Evolutionary conservation across 2,113 vertebrate species (phyloP), one percentile per base, ranked within the genome.

Genomic region (Alces alces): DNA sequence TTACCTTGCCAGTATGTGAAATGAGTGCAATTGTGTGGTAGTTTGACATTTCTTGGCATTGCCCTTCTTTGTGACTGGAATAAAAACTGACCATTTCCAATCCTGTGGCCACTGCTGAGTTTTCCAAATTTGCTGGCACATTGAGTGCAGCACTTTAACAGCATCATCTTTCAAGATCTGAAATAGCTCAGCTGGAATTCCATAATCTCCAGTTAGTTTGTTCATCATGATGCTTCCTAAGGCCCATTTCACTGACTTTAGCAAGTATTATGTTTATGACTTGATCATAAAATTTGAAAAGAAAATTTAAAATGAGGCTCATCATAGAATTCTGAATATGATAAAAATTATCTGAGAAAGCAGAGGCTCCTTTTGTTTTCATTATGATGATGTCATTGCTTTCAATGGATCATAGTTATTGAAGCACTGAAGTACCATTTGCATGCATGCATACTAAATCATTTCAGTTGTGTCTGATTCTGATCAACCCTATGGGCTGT

Each of bases 281-380:
- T 92, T 76, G 55, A 91, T 70, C 64, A 64, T 70, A 96, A 97
- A 85, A 52, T 92, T 28, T 39, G 52, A 94, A 95, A 93, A 33
- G 4, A 76, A 95, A 96, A 58, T 28, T 83, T 2, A 84, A 66
- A 94, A 70, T 5, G 27, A 73, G 10, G 9, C 23, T 86, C 13
- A 83, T 90, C 9, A 33, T 36, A 64, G 17, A 15, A 91, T 84
- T 97, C 15, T 89, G 64, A 95, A 60, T 78, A 76, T 33, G 39
- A 39, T 52, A 92, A 57, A 23, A 47, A 36, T 82, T 92, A 82
- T 90, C 33, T 54, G 43, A 95, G 57, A 87, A 96, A 89, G 30
- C 70, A 66, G 27, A 79, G n/a, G 2, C 12, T 84, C 3, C 4
- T 50, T 57, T 7, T 2, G n/a, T 30, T 95, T 97, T 84, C 39